Conservation (phyloP, 2,113 vertebrate species). For the Noturus placidus region DNA sequence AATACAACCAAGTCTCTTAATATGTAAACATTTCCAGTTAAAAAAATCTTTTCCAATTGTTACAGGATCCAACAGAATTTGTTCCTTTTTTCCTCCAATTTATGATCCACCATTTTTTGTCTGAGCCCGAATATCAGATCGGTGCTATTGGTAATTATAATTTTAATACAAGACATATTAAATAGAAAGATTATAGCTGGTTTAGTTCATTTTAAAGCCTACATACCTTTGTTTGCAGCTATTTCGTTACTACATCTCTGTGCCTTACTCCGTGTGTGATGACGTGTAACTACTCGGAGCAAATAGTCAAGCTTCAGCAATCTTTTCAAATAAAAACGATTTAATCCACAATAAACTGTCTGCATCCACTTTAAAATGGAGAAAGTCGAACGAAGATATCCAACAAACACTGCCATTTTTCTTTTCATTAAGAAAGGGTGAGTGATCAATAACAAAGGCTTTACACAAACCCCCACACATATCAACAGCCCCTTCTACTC, state of each 20-base stretch:
- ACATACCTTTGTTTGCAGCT: neutral
- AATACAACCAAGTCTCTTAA: no score
- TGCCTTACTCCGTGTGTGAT: neutral
- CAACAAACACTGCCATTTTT: constrained; percentile 8
- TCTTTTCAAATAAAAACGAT: neutral
- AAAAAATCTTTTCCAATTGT: no score
- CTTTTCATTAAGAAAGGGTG: neutral
- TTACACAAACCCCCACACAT: neutral
- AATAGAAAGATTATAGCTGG: neutral
- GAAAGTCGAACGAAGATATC: neutral
- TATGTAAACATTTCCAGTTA: no score
- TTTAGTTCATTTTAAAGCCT: neutral
- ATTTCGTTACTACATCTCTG: no score
- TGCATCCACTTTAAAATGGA: neutral
- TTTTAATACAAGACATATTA: neutral
- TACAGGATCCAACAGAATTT: no score
- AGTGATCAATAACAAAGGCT: neutral
- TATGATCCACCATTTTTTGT: no score
- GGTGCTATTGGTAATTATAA: neutral
- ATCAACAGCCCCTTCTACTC: neutral
- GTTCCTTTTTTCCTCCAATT: no score
- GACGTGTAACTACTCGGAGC: no score
- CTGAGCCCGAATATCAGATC: neutral
- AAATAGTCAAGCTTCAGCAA: neutral
- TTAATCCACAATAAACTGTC: neutral